phyloP scores from a whole-genome alignment of 2,797 vertebrate species.

The Takifugu ocellatus region DNA sequence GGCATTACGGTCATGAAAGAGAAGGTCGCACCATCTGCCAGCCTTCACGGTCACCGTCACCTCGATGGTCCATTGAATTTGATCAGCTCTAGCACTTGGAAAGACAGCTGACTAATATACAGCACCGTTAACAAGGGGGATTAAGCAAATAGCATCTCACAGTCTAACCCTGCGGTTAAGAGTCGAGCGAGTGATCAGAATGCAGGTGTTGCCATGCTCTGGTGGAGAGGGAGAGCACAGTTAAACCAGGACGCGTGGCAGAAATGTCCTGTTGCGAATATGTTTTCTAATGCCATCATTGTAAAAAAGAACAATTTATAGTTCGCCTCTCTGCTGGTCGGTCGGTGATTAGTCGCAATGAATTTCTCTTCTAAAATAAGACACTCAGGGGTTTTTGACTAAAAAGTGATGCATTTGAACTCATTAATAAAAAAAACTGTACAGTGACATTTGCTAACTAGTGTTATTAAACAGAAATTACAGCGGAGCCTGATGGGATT shows the following conservation, averaged over 20 bases:
- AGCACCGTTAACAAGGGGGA: constrained; percentile 20
- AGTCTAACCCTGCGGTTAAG: constrained; percentile 14
- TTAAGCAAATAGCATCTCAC: constrained; percentile 14
- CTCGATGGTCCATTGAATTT: constrained; percentile 2
- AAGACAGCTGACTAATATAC: constrained; percentile 9
- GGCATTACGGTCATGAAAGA: not conserved
- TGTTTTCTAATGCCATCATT: constrained; percentile 5
- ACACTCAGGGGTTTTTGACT: too few relatives aligned
- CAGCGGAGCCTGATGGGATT: not conserved
- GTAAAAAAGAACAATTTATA: not conserved
- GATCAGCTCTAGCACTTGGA: constrained; percentile 7
- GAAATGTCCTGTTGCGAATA: constrained; percentile 8
- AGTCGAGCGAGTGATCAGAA: constrained; percentile 21
- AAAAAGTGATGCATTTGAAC: not conserved
- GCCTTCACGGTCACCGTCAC: not conserved
- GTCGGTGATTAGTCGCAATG: not conserved
- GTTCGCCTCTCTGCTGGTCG: not conserved
- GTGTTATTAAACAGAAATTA: not conserved
- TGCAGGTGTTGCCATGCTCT: constrained; percentile 8
- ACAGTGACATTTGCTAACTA: not conserved
- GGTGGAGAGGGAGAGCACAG: constrained; percentile 1
- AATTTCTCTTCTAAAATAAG: not conserved
- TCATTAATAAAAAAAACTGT: not conserved
- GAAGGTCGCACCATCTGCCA: not conserved
- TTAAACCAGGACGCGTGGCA: constrained; percentile 5